Conservation (phyloP, 2,113 vertebrate species). For the Danionella cerebrum region DNA sequence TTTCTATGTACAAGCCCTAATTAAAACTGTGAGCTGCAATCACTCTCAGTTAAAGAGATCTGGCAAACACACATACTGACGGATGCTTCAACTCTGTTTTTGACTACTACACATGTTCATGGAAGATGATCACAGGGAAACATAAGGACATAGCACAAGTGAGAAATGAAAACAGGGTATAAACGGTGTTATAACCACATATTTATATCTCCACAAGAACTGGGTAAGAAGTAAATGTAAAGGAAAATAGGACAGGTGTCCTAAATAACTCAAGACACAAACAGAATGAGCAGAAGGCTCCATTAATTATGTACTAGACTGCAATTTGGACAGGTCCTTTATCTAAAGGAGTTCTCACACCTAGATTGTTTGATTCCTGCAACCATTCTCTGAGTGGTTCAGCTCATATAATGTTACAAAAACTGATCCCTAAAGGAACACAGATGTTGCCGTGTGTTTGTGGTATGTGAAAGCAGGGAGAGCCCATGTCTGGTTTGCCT, state of each 20-base stretch:
- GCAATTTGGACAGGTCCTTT: not conserved
- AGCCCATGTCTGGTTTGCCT: too few species aligned
- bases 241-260: slow-evolving; percentile 1
- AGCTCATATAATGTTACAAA: too few species aligned
- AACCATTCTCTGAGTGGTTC: too few species aligned
- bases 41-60: not conserved
- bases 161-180: not conserved
- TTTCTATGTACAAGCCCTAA: too few species aligned
- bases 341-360: too few species aligned
- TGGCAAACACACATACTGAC: not conserved
- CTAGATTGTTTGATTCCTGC: too few species aligned
- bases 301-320: not conserved
- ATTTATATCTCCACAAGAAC: not conserved
- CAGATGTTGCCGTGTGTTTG: too few species aligned
- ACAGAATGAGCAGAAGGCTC: not conserved
- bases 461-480: too few species aligned
- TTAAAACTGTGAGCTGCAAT: too few species aligned
- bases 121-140: not conserved
- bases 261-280: not conserved
- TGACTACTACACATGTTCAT: not conserved
- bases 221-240: not conserved
- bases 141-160: not conserved
- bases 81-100: not conserved
- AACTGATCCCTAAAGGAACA: too few species aligned
- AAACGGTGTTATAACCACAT: not conserved